These are phyloP conservation scores for Dryococelus australis DNA, from an alignment of 2,888 invertebrate species.

Conservation along the genomic window DNA sequence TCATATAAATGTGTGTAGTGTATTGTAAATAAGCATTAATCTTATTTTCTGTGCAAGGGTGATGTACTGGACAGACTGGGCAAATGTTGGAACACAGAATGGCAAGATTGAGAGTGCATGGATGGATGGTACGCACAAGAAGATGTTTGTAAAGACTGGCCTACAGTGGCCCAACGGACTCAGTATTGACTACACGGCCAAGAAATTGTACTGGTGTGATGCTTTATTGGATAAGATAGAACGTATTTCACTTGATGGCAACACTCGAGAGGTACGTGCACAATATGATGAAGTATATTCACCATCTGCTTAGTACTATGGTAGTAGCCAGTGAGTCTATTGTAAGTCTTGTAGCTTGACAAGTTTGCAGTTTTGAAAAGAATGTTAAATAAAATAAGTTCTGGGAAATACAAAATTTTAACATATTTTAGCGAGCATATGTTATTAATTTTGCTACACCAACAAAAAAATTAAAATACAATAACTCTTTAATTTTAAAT, in stretches of 20 bases:
- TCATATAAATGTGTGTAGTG: no score
- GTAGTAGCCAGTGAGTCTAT: no score
- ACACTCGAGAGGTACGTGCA: conserved; percentile 32
- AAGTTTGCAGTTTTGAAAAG: no score
- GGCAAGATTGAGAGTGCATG: conserved; percentile 70
- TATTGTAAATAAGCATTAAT: no score
- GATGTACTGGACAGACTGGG: conserved; percentile 85
- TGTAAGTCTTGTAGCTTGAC: no score
- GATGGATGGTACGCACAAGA: conserved; percentile 76
- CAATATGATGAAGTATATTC: neutral
- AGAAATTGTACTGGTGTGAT: conserved; percentile 76
- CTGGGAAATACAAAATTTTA: conserved; percentile 31
- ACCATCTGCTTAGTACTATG: no score
- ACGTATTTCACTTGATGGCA: conserved; percentile 61
- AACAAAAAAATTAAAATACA: no score
- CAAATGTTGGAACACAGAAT: conserved; percentile 52
- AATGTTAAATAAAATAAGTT: conserved; percentile 13
- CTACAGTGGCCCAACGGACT: conserved; percentile 81
- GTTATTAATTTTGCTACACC: no score
- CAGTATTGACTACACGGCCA: conserved; percentile 67
- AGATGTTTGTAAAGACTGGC: conserved; percentile 62
- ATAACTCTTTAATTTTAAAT: no score
- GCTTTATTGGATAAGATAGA: conserved; percentile 73
- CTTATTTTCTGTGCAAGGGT: neutral
- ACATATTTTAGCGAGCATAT: neutral